Base-by-base conservation (phyloP, 2,113 vertebrate genomes). In the Sphyrna mokarran region DNA sequence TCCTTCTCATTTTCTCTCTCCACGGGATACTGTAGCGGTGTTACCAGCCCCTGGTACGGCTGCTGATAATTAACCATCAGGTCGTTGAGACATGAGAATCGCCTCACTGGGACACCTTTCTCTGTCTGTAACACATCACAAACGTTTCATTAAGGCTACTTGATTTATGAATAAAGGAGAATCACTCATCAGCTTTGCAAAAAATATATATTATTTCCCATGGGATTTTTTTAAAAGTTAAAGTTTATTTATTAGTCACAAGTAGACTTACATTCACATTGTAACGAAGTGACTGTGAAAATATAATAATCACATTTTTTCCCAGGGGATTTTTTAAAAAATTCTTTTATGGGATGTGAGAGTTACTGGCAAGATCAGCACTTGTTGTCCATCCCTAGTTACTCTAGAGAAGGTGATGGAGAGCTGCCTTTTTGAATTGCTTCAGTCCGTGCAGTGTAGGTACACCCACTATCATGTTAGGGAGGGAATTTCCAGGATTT, bases 31-130 rank as follows among this genome's bases (percentile, higher is more conserved):
- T 98, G 97, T 96, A 99, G 97, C 0, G 98, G 97, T 0, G 97
- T 97, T 95, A 98, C 98, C 96, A 99, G 96, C 95, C 98, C 98
- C 26, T 98, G 98, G 97, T 98, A 97, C n/a, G 98, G 98, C 80
- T 98, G 97, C 96, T 98, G 98, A 96, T 99, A 98, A 85, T 98
- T 98, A 0, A 97, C 72, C 72, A 99, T 98, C 96, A 99, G 97
- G 94, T 98, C 98, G 0, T 97, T 97, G 68, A 99, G 97, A 0
- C 97, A 98, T 33, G 96, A 97, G 96, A 98, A 99, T 96, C 98
- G 98, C 96, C 98, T 98, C 95, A 98, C 97, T 96, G 98, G 98
- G 95, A 98, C 97, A 83, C 98, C 98, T 93, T 98, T 98, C 87
- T 98, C 97, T 61, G 98, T 98, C 98, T 98, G 96, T 91, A 72